These are phyloP conservation scores for Epizoanthus illoricatus DNA, from an alignment of 92 coral and sea anemone genomes.

Conservation along the genomic window DNA sequence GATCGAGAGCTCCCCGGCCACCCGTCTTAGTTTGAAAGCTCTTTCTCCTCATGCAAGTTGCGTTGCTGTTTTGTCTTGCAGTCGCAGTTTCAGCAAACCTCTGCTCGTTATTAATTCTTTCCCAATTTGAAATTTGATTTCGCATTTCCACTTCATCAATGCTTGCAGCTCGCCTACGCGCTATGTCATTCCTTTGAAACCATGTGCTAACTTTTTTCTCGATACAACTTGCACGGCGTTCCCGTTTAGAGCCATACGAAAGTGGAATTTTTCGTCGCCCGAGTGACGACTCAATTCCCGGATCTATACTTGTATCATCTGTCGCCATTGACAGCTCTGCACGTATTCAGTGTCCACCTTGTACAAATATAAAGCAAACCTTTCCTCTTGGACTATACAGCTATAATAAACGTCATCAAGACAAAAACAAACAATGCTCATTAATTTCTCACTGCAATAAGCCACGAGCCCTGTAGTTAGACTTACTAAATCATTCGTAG, in stretches of 20 bases:
- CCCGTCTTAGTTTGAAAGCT: too few relatives aligned
- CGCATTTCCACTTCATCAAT: slow-evolving; percentile 1
- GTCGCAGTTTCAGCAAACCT: background rate
- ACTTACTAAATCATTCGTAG: too few relatives aligned
- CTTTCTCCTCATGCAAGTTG: too few relatives aligned
- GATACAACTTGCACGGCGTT: background rate
- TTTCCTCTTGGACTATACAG: background rate
- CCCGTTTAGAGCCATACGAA: slow-evolving; percentile 2
- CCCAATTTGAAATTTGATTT: background rate
- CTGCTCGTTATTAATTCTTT: background rate
- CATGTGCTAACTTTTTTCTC: background rate
- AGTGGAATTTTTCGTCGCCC: background rate
- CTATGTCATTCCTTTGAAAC: slow-evolving; percentile 18
- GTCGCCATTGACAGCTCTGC: slow-evolving; percentile 7
- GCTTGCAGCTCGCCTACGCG: slow-evolving; percentile 1
- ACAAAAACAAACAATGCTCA: background rate
- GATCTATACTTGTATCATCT: background rate
- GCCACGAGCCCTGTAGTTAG: too few relatives aligned
- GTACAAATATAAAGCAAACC: background rate
- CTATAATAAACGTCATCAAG: slow-evolving; percentile 7
- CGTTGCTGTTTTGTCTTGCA: background rate
- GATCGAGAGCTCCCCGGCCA: too few relatives aligned
- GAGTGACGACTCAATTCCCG: background rate
- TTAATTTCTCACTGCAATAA: background rate
- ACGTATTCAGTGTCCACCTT: background rate